Evolutionary conservation across 2,113 vertebrate genomes (phyloP).

Genomic region (Epinephelus moara): DNA sequence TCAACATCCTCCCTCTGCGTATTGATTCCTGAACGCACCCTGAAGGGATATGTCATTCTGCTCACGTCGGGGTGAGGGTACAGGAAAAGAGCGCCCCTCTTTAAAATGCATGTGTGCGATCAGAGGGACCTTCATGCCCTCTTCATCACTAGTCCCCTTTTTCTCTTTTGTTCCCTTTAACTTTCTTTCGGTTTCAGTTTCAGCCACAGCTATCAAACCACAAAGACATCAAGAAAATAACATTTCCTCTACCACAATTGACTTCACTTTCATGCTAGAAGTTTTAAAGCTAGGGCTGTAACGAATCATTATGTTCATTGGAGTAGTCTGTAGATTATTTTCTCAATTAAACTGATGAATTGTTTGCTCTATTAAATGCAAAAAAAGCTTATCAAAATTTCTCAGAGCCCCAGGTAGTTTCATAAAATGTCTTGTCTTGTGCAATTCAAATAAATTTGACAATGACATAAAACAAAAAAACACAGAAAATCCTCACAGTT

Average conservation of each 20-base stretch:
- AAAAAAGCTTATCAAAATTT: not conserved
- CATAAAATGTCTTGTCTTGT: not conserved
- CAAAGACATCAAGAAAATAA: not conserved
- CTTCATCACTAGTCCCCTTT: conserved; percentile 26
- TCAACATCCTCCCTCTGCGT: conserved; percentile 22
- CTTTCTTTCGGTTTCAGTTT: conserved; percentile 45
- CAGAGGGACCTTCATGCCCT: conserved; percentile 49
- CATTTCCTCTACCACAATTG: not conserved
- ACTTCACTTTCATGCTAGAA: not conserved
- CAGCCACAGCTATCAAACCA: not conserved
- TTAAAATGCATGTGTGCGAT: conserved; percentile 74
- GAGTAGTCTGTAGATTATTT: not conserved
- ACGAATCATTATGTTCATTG: not conserved
- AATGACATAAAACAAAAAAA: not conserved
- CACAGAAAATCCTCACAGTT: not conserved
- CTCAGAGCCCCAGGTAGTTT: not conserved
- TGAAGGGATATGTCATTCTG: conserved; percentile 59
- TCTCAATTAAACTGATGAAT: no score
- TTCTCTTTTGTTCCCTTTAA: conserved; percentile 13
- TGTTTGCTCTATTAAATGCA: not conserved
- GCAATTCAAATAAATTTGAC: not conserved
- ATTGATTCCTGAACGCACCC: conserved; percentile 51
- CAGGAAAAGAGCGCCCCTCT: conserved; percentile 56
- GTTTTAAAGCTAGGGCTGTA: not conserved
- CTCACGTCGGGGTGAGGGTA: conserved; percentile 68